phyloP scores from a whole-genome alignment of 2,797 vertebrate genomes.

The Bucorvus abyssinicus region DNA sequence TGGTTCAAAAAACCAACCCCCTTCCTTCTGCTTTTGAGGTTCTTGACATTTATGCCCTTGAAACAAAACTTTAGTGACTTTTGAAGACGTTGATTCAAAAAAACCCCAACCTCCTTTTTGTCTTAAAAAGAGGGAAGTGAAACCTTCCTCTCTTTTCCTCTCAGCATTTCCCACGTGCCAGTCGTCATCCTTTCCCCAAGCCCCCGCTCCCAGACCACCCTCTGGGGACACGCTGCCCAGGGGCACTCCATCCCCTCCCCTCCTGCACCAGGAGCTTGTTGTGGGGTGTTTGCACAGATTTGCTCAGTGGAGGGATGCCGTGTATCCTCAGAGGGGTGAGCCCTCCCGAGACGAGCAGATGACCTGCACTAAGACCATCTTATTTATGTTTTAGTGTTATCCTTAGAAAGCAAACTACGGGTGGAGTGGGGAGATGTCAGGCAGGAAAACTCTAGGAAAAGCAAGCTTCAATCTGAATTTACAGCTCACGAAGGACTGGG shows the following conservation, averaged over 20 bases:
- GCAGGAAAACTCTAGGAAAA: background rate
- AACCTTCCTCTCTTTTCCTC: background rate
- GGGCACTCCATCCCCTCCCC: background rate
- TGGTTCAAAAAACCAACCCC: background rate
- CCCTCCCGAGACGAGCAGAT: rapidly evolving
- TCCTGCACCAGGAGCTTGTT: background rate
- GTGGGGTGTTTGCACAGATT: background rate
- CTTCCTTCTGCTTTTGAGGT: constrained; percentile 61
- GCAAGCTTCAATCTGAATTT: background rate
- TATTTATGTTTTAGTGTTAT: background rate
- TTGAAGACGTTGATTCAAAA: background rate
- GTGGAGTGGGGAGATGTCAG: background rate
- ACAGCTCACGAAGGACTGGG: background rate
- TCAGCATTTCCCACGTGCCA: background rate
- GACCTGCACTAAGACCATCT: background rate
- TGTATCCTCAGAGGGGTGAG: background rate
- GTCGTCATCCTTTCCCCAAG: background rate
- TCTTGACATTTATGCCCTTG: background rate
- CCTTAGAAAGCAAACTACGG: background rate
- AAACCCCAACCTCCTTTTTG: background rate
- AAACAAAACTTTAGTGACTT: background rate
- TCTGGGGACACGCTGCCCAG: background rate
- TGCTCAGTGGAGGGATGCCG: background rate
- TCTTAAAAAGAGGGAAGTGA: constrained; percentile 18
- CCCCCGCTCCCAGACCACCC: background rate